Base-by-base conservation (phyloP, 1,140 invertebrate genomes). In the Drosophila sucinea region DNA sequence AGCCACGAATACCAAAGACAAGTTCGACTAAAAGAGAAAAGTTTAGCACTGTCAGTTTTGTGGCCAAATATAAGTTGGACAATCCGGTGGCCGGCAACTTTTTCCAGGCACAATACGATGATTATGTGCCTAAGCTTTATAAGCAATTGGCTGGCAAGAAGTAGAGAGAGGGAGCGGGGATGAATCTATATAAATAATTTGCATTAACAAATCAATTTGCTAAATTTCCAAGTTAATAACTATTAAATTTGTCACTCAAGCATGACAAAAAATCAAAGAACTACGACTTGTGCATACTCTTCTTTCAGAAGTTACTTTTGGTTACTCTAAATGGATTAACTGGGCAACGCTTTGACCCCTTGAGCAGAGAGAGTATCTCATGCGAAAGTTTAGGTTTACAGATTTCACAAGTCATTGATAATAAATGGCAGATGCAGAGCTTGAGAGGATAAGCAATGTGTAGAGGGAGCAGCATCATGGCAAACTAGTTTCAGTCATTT, bases 61-160 rank as follows among this genome's bases (percentile, higher is more conserved):
- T 51, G 25, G 44, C 44, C 44, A 98, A 98, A 77, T 96, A 98
- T 83, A 94, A 96, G 1, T 93, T 99, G 10, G 96, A 96, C 6
- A 92, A 51, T 51, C 44, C 44, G 2, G 44, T 98, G 38, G 97
- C 97, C 55, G 97, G 96, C 10, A 98, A 98, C 81, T 96, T 98
- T 85, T 99, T 95, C 83, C 96, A 96, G 92, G 97, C 98, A 1
- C 93, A 97, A 87, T 99, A 94, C 85, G 98, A 99, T 92, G 96
- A 97, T 84, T 98, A 98, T 86, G 97, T 98, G 2, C 97, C 97
- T 0, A 72, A 57, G 35, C 27, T 91, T n/a, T 51, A 51, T 25
- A 27, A 72, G 30, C 90, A 91, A 44, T 58, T 92, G 44, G 25
- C 44, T 2, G 44, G 44, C 44, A 51, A 51, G 8, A 51, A 51